phyloP scores from a whole-genome alignment of 2,113 vertebrate genomes.

The Marmota flaviventris region DNA sequence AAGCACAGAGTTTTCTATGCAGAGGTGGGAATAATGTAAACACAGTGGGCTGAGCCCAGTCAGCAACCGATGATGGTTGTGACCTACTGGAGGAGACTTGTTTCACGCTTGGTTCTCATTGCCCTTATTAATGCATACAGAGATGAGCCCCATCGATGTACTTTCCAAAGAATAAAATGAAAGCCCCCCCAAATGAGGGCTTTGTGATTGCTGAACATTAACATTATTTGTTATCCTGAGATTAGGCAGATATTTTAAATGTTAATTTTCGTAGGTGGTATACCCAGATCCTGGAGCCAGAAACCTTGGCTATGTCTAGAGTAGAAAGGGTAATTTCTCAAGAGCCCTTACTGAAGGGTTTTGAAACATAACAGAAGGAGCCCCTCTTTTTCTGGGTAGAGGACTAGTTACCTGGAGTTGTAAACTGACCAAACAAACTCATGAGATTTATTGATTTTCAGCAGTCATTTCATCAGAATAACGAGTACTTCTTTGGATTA shows the following conservation, averaged over 20 bases:
- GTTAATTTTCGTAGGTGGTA: slow-evolving; percentile 55
- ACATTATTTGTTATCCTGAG: slow-evolving; percentile 79
- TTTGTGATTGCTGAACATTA: slow-evolving; percentile 65
- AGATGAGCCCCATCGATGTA: neutral
- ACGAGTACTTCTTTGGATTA: slow-evolving; percentile 25
- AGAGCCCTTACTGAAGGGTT: slow-evolving; percentile 53
- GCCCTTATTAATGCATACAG: slow-evolving; percentile 7
- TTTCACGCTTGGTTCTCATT: neutral
- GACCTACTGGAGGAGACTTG: neutral
- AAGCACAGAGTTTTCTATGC: neutral
- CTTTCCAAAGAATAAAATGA: slow-evolving; percentile 74
- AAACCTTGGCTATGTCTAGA: slow-evolving; percentile 65
- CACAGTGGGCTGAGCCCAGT: neutral
- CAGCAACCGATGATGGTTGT: neutral
- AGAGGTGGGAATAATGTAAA: neutral
- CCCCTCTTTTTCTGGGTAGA: neutral
- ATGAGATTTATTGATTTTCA: slow-evolving; percentile 58
- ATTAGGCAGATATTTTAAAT: slow-evolving; percentile 72
- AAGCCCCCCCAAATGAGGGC: slow-evolving; percentile 62
- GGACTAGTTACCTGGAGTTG: neutral
- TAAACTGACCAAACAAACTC: slow-evolving; percentile 55
- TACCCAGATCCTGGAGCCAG: slow-evolving; percentile 58
- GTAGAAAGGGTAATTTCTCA: slow-evolving; percentile 63
- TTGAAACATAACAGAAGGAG: slow-evolving; percentile 53
- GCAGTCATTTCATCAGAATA: neutral